phyloP scores from a whole-genome alignment of 1,140 invertebrate genomes.

The Zaprionus davidi region DNA sequence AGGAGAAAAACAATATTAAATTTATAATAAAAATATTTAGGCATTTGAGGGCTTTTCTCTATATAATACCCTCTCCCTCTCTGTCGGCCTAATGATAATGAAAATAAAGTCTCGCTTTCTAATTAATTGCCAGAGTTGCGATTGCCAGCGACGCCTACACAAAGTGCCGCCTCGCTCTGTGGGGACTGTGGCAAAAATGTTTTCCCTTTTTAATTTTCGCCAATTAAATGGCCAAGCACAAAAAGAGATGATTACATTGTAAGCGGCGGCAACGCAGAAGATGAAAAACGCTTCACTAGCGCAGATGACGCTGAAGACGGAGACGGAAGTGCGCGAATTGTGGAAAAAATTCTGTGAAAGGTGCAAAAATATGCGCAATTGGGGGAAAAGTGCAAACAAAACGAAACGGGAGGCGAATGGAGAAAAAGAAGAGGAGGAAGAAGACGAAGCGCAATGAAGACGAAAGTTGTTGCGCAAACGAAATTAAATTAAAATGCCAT shows the following conservation, averaged over 20 bases:
- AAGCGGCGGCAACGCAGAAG: slow-evolving; percentile 20
- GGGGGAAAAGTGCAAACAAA: slow-evolving; percentile 52
- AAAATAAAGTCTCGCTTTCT: slow-evolving; percentile 77
- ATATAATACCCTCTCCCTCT: not conserved
- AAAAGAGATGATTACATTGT: slow-evolving; percentile 60
- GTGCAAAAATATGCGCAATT: slow-evolving; percentile 64
- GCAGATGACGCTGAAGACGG: slow-evolving; percentile 10
- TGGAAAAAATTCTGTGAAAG: slow-evolving; percentile 73
- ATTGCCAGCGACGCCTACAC: slow-evolving; percentile 59
- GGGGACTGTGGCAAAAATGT: slow-evolving; percentile 42
- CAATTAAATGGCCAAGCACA: slow-evolving; percentile 68
- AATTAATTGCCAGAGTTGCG: slow-evolving; percentile 73
- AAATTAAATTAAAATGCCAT: slow-evolving; percentile 73
- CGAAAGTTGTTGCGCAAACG: slow-evolving; percentile 80
- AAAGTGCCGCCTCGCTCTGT: slow-evolving; percentile 32
- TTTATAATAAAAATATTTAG: slow-evolving; percentile 16
- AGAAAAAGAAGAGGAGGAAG: not conserved
- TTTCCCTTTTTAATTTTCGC: slow-evolving; percentile 82
- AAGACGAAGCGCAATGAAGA: slow-evolving; percentile 63
- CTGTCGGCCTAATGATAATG: slow-evolving; percentile 38
- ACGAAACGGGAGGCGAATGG: slow-evolving; percentile 22
- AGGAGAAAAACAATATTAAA: not conserved
- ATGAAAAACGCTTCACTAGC: slow-evolving; percentile 10
- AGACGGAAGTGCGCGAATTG: slow-evolving; percentile 61
- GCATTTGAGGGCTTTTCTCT: slow-evolving; percentile 29